Evolutionary conservation across 2,797 vertebrate species (phyloP).

Genomic region (Acrossocheilus fasciatus): DNA sequence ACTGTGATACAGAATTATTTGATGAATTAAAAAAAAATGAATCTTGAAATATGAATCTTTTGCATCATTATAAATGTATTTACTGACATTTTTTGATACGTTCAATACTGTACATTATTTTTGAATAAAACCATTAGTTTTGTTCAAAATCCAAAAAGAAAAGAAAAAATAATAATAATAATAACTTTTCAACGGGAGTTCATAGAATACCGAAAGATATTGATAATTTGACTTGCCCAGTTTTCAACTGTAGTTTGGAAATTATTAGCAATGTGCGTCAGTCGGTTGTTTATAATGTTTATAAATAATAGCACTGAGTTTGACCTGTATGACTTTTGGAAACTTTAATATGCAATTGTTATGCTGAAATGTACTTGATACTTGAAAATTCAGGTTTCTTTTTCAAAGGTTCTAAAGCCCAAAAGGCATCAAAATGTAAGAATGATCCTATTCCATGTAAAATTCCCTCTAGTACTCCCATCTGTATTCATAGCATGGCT

Average conservation of each 20-base stretch:
- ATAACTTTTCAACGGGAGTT: not conserved
- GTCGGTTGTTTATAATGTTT: not conserved
- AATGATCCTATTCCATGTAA: conserved; percentile 15
- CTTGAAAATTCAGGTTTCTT: not conserved
- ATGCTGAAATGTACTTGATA: not conserved
- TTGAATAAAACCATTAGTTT: too few species aligned
- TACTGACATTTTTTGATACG: too few species aligned
- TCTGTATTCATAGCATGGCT: conserved; percentile 13
- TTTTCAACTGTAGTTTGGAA: not conserved
- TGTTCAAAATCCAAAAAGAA: too few species aligned
- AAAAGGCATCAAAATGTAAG: conserved; percentile 20
- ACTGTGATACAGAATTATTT: too few species aligned
- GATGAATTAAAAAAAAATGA: too few species aligned
- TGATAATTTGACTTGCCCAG: not conserved
- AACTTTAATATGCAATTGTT: not conserved
- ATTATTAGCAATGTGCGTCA: not conserved
- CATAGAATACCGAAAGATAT: not conserved
- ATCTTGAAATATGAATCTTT: too few species aligned
- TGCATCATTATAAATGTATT: too few species aligned
- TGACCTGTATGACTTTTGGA: not conserved
- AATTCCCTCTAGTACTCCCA: conserved; percentile 9
- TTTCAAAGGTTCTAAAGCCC: not conserved
- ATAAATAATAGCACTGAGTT: not conserved
- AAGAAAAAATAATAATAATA: too few species aligned
- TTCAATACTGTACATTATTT: too few species aligned